Conservation (phyloP, 2,888 invertebrate species). For the Leucoptera coffeella region DNA sequence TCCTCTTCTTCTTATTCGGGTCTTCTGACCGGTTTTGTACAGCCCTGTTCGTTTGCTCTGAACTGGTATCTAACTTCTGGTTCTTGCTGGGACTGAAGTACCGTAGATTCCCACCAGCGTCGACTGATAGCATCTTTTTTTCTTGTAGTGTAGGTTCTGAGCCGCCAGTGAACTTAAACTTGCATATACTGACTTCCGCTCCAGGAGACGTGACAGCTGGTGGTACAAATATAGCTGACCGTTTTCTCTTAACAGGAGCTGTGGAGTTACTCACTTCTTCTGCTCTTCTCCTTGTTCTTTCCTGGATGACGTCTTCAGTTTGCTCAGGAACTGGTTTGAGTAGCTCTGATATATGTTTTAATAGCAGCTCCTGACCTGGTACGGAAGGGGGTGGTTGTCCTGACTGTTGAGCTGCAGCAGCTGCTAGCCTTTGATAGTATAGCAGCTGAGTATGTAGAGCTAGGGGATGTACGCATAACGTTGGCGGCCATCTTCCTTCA, state of each 20-base stretch:
- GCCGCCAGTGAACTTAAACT: constrained; percentile 89
- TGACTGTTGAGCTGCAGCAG: too few relatives aligned
- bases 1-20: constrained; percentile 58
- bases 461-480: constrained; percentile 67
- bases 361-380: constrained; percentile 21
- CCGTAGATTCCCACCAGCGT: constrained; percentile 81
- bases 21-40: constrained; percentile 48
- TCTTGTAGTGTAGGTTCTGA: constrained; percentile 84
- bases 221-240: constrained; percentile 80
- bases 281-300: constrained; percentile 14
- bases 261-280: constrained; percentile 15
- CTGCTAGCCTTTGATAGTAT: constrained; percentile 70
- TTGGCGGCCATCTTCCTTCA: constrained; percentile 66
- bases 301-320: constrained; percentile 36
- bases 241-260: constrained; percentile 59
- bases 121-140: constrained; percentile 87
- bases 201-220: constrained; percentile 73
- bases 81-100: constrained; percentile 83
- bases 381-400: constrained; percentile 28
- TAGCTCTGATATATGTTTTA: constrained; percentile 40
- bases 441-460: constrained; percentile 65
- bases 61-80: constrained; percentile 73
- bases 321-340: too few relatives aligned
- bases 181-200: constrained; percentile 85
- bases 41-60: constrained; percentile 72